Evolutionary conservation across 2,888 invertebrate genomes (phyloP).

Genomic region (Agonum fuliginosum): DNA sequence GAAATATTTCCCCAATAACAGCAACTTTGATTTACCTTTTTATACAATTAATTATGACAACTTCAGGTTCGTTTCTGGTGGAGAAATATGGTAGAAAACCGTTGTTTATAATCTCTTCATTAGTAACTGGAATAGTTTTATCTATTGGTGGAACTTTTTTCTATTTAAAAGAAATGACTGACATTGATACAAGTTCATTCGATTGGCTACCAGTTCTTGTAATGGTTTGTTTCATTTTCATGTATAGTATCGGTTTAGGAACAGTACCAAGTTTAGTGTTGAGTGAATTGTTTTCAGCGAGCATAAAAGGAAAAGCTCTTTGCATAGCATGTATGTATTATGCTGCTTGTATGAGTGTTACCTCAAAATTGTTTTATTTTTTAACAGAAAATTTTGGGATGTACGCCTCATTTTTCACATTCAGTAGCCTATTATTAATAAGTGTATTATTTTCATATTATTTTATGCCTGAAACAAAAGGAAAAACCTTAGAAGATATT

Average conservation of each 20-base stretch:
- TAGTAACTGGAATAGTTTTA: conserved; percentile 68
- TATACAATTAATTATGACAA: conserved; percentile 70
- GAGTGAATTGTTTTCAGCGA: conserved; percentile 68
- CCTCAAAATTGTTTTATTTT: conserved; percentile 67
- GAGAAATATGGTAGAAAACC: conserved; percentile 71
- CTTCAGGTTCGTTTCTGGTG: conserved; percentile 66
- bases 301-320: conserved; percentile 67
- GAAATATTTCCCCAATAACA: conserved; percentile 66
- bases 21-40: conserved; percentile 72
- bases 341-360: conserved; percentile 64
- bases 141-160: conserved; percentile 66
- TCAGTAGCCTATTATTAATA: conserved; percentile 65
- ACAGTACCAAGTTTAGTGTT: conserved; percentile 65
- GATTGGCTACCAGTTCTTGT: conserved; percentile 65
- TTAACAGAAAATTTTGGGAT: conserved; percentile 66
- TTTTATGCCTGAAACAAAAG: conserved; percentile 69
- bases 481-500: conserved; percentile 70
- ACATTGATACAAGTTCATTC: conserved; percentile 61
- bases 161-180: conserved; percentile 65
- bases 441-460: conserved; percentile 65
- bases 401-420: conserved; percentile 67
- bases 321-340: conserved; percentile 65
- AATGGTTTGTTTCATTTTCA: conserved; percentile 64
- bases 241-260: conserved; percentile 65
- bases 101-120: conserved; percentile 72